Base-by-base conservation (phyloP, 2,888 invertebrate genomes). In the Andricus quercusramuli region DNA sequence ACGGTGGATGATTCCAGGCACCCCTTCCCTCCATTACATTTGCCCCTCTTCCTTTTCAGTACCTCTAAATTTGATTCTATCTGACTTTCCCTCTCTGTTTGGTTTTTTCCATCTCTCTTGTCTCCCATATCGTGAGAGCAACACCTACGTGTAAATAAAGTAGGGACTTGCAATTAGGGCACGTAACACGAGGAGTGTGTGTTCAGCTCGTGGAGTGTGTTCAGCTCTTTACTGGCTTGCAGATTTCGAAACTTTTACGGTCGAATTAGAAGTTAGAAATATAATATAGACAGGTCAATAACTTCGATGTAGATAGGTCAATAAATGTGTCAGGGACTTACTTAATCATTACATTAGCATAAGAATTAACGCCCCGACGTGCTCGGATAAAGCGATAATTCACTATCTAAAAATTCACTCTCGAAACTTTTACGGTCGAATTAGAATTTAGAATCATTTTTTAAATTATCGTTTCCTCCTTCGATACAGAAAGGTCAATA, bases 1-100 rank as follows among this genome's bases (percentile, higher is more conserved):
- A 87, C 89, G 88, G 84, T 86, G 82, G 79, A 82, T 85, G 87
- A 84, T 77, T 83, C 77, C 82, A 80, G 80, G 77, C 80, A 79
- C 79, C 74, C 76, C 67, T 79, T 80, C 66, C 79, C 66, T 70
- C 77, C 79, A 67, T 80, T 79, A 80, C 74, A n/a, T 78, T 77
- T 59, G 47, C 41, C 78, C 68, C 81, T 79, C 76, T 81, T 80
- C 80, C 76, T 56, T 77, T 80, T 77, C 78, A 80, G 79, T 83
- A 81, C 79, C 68, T 81, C 79, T 64, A 70, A 78, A 79, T 80
- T 82, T 78, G 56, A 82, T 83, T 84, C 70, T 81, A 80, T 82
- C 81, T 76, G 79, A 29, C 80, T 80, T 79, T 83, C 84, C 80
- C 83, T 86, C 80, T 85, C 83, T 83, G 68, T 83, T 82, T 77